Conservation (phyloP, 2,797 vertebrate genomes). For the Schizopygopsis pylzovi region DNA sequence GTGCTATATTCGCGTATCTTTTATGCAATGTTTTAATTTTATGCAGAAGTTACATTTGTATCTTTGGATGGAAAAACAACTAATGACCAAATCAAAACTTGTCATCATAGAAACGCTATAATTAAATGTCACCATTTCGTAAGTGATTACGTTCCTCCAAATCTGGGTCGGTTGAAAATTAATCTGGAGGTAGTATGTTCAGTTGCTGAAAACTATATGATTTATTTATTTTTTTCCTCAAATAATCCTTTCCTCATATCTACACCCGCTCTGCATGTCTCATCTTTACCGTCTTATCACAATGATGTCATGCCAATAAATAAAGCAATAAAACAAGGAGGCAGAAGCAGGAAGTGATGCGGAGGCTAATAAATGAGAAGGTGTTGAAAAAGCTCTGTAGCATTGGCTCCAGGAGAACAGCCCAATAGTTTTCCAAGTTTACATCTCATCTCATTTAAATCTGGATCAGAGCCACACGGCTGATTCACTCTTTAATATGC, state of each 20-base stretch:
- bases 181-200: neutral
- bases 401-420: slow-evolving; percentile 62
- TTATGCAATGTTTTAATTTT: neutral
- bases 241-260: neutral
- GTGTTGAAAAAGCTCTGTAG: slow-evolving; percentile 41
- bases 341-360: slow-evolving; percentile 57
- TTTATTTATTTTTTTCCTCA: neutral
- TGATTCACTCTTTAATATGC: slow-evolving; percentile 70
- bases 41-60: neutral
- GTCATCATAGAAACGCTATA: neutral
- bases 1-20: neutral
- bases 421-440: slow-evolving; percentile 68
- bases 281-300: neutral
- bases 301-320: neutral
- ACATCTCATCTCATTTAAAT: slow-evolving; percentile 60
- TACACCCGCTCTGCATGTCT: neutral
- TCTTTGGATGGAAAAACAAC: neutral
- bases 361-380: slow-evolving; percentile 58
- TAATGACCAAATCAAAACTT: neutral
- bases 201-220: neutral
- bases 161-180: neutral
- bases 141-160: neutral
- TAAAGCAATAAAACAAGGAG: slow-evolving; percentile 60
- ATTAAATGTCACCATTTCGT: neutral
- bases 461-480: slow-evolving; percentile 66